A percentile compares a stretch with the other conserved stretches of the same genome.
These are phyloP conservation scores for Frankliniella intonsa DNA, from an alignment of 2,888 invertebrate genomes.

Conservation along the genomic window DNA sequence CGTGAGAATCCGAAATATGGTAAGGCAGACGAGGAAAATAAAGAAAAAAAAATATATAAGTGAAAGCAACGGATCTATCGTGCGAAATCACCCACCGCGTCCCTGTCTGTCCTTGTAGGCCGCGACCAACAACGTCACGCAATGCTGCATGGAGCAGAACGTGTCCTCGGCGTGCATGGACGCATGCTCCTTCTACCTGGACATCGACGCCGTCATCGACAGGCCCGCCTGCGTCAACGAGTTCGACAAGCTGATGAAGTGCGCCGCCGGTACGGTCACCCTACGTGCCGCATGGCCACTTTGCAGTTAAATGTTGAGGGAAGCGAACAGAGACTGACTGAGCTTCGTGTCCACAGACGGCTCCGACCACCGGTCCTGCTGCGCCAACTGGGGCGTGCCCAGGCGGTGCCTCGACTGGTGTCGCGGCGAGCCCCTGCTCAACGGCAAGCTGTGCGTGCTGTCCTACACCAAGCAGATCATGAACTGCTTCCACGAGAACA, in stretches of 20 bases:
- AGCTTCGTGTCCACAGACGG: constrained; percentile 45
- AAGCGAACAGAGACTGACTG: background rate
- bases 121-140: constrained; percentile 65
- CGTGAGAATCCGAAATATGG: constrained; percentile 60
- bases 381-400: constrained; percentile 73
- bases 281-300: background rate
- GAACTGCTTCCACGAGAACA: constrained; percentile 74
- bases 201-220: constrained; percentile 77
- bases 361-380: constrained; percentile 78
- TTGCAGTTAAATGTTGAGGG: background rate
- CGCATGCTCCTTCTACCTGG: constrained; percentile 77
- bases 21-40: constrained; percentile 36
- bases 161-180: constrained; percentile 73
- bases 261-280: constrained; percentile 62
- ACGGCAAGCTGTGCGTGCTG: constrained; percentile 62
- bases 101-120: constrained; percentile 43
- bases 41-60: background rate
- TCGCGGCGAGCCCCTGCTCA: constrained; percentile 66
- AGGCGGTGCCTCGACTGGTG: constrained; percentile 79
- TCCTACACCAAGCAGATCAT: constrained; percentile 71
- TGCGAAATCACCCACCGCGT: background rate
- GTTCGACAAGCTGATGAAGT: constrained; percentile 80
- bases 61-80: background rate
- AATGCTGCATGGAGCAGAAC: constrained; percentile 76
- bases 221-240: constrained; percentile 75